Evolutionary conservation across 2,888 invertebrate genomes (phyloP).

Genomic region (Automeris io): DNA sequence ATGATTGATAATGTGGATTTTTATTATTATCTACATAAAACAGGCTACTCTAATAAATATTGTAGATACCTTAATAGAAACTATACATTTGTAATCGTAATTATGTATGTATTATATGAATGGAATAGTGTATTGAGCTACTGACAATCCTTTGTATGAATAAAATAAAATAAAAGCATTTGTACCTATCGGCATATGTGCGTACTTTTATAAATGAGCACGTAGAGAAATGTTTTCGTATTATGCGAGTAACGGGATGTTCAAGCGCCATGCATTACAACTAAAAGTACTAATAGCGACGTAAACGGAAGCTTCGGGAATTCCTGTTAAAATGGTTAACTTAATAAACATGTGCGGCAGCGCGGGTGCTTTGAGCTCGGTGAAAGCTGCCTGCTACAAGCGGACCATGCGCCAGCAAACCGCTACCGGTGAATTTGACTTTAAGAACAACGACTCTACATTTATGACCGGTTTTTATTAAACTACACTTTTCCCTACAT

Average conservation of each 20-base stretch:
- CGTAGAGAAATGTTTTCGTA: conserved; percentile 12
- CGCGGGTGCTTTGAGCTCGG: conserved; percentile 61
- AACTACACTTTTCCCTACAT: conserved; percentile 3
- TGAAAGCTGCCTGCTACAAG: conserved; percentile 54
- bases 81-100: no score
- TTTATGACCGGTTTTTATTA: conserved; percentile 11
- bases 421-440: conserved; percentile 32
- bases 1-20: no score
- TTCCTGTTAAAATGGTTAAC: conserved; percentile 67
- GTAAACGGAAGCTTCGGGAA: conserved; percentile 51
- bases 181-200: no score
- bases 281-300: conserved; percentile 47
- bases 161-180: no score
- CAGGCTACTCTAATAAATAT: no score
- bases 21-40: no score
- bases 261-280: conserved; percentile 27
- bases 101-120: no score
- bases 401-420: conserved; percentile 34
- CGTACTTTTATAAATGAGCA: background rate
- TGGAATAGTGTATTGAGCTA: no score
- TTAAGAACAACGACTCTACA: conserved; percentile 15
- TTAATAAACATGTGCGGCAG: conserved; percentile 65
- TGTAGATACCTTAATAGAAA: no score
- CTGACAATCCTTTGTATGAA: no score
- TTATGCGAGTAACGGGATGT: conserved; percentile 27